These are phyloP conservation scores for Pyralis farinalis DNA, from an alignment of 2,888 invertebrate genomes.

Conservation along the genomic window DNA sequence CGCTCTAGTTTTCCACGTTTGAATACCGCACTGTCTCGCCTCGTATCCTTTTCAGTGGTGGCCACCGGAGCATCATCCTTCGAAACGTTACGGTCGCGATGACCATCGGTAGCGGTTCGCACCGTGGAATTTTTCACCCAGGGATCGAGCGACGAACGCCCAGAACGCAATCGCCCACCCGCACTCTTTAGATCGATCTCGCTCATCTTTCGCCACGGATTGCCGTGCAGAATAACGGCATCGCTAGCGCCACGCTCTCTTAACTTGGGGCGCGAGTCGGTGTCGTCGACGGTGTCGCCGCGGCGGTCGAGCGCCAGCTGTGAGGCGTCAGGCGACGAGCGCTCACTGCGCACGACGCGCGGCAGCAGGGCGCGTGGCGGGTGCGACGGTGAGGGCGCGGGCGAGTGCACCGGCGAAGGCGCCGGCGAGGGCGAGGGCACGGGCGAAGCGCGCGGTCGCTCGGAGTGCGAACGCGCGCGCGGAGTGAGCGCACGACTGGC, in stretches of 20 bases:
- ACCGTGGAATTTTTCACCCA: conserved; percentile 32
- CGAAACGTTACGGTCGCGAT: conserved; percentile 3
- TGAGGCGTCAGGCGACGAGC: conserved; percentile 54
- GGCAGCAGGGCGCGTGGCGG: conserved; percentile 17
- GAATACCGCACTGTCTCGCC: conserved; percentile 26
- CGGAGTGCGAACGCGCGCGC: conserved; percentile 66
- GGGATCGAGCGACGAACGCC: conserved; percentile 31
- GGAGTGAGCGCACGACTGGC: conserved; percentile 52
- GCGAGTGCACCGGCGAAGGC: conserved; percentile 32
- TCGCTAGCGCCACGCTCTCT: conserved; percentile 19
- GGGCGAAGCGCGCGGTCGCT: conserved; percentile 54
- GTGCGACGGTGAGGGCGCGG: conserved; percentile 21
- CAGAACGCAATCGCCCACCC: conserved; percentile 28
- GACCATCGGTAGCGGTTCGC: conserved; percentile 11
- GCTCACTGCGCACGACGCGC: conserved; percentile 45
- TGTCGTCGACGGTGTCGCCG: conserved; percentile 19
- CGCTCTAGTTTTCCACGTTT: conserved; percentile 48
- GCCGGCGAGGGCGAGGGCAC: conserved; percentile 35
- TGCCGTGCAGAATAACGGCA: conserved; percentile 30
- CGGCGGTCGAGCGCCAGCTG: conserved; percentile 36
- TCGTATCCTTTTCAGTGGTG: conserved; percentile 21
- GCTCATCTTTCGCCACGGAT: conserved; percentile 64
- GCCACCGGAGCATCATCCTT: conserved; percentile 21
- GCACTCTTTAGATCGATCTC: conserved; percentile 36
- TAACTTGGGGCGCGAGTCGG: conserved; percentile 23